Evolutionary conservation across 2,797 vertebrate genomes (phyloP).

Genomic region (Basileuterus tristriatus): DNA sequence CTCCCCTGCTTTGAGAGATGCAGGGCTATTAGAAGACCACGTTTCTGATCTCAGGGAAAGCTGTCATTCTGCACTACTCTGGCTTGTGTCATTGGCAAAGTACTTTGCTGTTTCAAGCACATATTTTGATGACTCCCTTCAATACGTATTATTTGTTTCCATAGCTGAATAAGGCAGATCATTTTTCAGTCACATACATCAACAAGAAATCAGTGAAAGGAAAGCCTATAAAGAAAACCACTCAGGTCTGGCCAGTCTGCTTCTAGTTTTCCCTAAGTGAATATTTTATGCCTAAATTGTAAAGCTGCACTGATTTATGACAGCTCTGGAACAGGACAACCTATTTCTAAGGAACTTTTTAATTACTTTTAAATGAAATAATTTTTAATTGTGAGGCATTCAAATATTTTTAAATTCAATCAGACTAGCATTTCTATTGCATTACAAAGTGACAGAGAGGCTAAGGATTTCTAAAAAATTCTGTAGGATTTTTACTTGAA

Average conservation of each 20-base stretch:
- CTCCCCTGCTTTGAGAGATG: not conserved
- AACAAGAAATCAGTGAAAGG: not conserved
- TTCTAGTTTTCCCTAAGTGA: not conserved
- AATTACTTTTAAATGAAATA: not conserved
- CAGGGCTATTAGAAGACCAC: not conserved
- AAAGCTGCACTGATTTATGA: not conserved
- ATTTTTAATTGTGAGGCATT: not conserved
- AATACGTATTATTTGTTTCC: not conserved
- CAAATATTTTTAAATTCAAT: not conserved
- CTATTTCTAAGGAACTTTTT: not conserved
- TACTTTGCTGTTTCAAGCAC: not conserved
- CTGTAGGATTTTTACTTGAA: not conserved
- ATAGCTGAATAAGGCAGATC: not conserved
- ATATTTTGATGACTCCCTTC: not conserved
- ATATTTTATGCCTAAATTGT: not conserved
- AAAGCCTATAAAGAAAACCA: not conserved
- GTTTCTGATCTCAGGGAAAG: not conserved
- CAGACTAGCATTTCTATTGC: not conserved
- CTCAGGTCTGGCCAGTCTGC: not conserved
- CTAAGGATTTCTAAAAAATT: not conserved
- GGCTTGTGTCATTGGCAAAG: not conserved
- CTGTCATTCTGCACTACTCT: rapidly evolving
- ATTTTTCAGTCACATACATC: not conserved
- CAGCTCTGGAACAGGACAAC: not conserved
- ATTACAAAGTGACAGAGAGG: not conserved